Evolutionary conservation across 2,113 vertebrate species (phyloP).

Genomic region (Phaetusa simplex): DNA sequence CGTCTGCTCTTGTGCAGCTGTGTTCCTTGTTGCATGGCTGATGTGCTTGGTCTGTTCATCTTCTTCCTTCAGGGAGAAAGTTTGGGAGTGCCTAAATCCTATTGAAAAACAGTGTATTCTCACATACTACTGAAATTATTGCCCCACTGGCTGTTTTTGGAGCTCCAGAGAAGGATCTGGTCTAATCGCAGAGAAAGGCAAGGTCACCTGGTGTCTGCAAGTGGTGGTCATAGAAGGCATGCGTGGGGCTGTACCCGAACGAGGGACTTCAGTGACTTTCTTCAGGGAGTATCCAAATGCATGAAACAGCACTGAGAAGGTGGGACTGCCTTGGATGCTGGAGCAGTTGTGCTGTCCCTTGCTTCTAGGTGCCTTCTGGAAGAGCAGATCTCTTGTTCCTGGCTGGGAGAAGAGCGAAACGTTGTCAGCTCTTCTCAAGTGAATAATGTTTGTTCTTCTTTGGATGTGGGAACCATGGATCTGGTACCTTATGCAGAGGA

Average conservation of each 20-base stretch:
- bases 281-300: background rate
- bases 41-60: background rate
- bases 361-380: background rate
- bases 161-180: background rate
- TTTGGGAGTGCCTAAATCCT: background rate
- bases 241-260: background rate
- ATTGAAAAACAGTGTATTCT: background rate
- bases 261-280: background rate
- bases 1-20: background rate
- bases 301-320: background rate
- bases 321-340: fast-evolving
- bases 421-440: background rate
- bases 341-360: fast-evolving
- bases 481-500: background rate
- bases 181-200: background rate
- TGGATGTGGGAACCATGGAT: fast-evolving
- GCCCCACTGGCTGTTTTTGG: background rate
- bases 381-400: background rate
- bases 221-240: background rate
- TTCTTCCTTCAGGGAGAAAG: background rate
- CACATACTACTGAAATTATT: background rate
- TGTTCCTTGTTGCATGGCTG: background rate
- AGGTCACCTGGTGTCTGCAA: background rate
- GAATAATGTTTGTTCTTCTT: background rate
- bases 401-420: background rate